phyloP scores from a whole-genome alignment of 2,113 vertebrate genomes.

The Polypterus bichir region DNA sequence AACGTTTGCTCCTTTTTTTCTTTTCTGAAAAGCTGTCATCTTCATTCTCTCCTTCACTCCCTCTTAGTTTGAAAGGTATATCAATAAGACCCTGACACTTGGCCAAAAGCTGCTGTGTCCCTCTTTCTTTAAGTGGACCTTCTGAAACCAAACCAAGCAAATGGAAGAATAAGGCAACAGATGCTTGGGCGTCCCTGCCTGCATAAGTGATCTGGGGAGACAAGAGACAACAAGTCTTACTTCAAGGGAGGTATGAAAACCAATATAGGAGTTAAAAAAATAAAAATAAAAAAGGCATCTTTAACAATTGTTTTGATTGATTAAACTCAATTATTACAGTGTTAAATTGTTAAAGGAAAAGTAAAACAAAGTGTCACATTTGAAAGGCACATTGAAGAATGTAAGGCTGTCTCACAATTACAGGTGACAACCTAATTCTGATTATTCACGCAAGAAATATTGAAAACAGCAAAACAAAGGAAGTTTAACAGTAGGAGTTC shows the following conservation, averaged over 20 bases:
- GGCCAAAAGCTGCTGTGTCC: constrained; percentile 49
- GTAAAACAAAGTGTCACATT: constrained; percentile 21
- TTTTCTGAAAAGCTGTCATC: constrained; percentile 41
- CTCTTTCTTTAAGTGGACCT: constrained; percentile 18
- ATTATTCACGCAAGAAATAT: too few relatives aligned
- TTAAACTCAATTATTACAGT: too few relatives aligned
- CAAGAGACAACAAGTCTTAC: too few relatives aligned
- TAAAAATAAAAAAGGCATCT: too few relatives aligned
- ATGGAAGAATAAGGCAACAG: constrained; percentile 76
- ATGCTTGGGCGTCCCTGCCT: constrained; percentile 82
- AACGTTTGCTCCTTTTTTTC: constrained; percentile 41
- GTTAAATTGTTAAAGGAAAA: constrained; percentile 4
- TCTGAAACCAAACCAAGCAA: constrained; percentile 53
- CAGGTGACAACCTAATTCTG: too few relatives aligned
- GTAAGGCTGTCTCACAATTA: neutral
- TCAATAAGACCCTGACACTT: constrained; percentile 75
- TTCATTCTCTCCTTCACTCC: constrained; percentile 33
- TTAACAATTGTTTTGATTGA: too few relatives aligned
- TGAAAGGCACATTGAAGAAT: too few relatives aligned
- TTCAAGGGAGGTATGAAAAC: too few relatives aligned
- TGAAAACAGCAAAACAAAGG: too few relatives aligned
- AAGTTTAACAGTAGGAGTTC: too few relatives aligned
- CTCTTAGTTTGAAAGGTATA: constrained; percentile 65
- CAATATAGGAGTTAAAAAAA: too few relatives aligned
- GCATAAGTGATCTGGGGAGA: constrained; percentile 69